Evolutionary conservation across 2,113 vertebrate genomes (phyloP).

Genomic region (Struthio camelus): DNA sequence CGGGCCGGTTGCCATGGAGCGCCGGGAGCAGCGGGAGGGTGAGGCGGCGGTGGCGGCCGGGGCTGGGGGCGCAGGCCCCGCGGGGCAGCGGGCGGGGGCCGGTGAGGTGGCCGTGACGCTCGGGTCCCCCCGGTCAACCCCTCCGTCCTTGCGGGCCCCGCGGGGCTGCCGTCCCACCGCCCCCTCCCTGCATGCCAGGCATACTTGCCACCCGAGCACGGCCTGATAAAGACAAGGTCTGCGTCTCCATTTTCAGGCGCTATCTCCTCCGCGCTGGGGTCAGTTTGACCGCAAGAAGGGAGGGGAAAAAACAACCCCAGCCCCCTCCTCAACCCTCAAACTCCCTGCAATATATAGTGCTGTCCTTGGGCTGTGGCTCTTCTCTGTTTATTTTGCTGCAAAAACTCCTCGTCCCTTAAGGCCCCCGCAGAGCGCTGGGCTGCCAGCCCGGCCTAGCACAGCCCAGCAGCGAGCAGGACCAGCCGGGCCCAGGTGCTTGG

Average conservation of each 20-base stretch:
- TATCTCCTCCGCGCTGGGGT: background rate
- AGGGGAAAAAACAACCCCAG: background rate
- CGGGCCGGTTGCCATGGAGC: no score
- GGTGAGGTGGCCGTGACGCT: background rate
- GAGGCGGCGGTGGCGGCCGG: no score
- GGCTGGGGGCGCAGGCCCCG: no score
- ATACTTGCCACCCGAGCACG: background rate
- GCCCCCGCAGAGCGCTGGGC: background rate
- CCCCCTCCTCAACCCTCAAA: background rate
- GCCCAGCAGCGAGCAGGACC: background rate
- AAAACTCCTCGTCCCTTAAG: background rate
- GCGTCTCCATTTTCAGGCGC: background rate
- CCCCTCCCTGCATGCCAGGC: background rate
- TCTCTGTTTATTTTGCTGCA: background rate
- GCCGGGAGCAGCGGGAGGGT: no score
- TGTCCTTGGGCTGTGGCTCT: background rate
- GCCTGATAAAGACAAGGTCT: background rate
- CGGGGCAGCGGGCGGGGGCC: no score
- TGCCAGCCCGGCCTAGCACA: rapidly evolving
- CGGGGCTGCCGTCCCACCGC: no score
- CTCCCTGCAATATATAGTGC: background rate
- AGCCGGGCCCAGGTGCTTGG: background rate
- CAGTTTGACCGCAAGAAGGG: background rate
- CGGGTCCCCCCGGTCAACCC: no score
- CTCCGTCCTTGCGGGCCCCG: no score